Conservation (phyloP, 2,113 vertebrate species). For the Bothrops jararaca region DNA sequence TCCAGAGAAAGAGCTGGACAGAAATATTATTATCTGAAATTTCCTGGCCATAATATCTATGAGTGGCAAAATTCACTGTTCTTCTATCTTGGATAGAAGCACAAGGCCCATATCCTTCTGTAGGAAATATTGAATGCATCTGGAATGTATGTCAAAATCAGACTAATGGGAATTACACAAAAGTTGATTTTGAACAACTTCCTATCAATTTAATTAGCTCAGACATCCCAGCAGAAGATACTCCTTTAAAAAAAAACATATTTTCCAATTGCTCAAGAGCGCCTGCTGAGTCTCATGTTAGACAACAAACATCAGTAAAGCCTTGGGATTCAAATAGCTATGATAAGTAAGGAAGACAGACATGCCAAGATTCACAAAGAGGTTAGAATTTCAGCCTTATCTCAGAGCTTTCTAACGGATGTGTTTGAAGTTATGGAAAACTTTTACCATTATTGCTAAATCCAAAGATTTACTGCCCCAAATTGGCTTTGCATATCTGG, state of each 20-base stretch:
- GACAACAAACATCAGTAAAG: constrained; percentile 3
- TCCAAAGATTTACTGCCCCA: neutral
- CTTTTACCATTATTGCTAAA: neutral
- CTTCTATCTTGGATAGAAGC: too few relatives aligned
- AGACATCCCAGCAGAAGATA: neutral
- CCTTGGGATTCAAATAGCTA: neutral
- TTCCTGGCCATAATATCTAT: neutral
- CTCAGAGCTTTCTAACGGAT: neutral
- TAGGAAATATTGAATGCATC: neutral
- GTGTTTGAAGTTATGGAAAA: constrained; percentile 15
- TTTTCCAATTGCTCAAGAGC: neutral
- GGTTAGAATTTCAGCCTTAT: constrained; percentile 14
- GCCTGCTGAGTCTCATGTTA: neutral
- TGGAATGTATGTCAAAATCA: neutral
- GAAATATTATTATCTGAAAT: neutral
- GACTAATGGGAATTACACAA: neutral
- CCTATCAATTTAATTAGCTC: neutral
- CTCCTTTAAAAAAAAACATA: neutral
- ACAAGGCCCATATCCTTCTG: neutral
- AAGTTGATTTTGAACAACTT: neutral
- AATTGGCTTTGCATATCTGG: neutral
- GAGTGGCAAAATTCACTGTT: neutral
- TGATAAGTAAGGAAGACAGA: constrained; percentile 9
- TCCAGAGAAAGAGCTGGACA: neutral
- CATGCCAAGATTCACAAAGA: neutral